A percentile compares a stretch with the other conserved stretches of the same genome.
Conservation (phyloP, 2,113 vertebrate species). For the Trinectes maculatus region DNA sequence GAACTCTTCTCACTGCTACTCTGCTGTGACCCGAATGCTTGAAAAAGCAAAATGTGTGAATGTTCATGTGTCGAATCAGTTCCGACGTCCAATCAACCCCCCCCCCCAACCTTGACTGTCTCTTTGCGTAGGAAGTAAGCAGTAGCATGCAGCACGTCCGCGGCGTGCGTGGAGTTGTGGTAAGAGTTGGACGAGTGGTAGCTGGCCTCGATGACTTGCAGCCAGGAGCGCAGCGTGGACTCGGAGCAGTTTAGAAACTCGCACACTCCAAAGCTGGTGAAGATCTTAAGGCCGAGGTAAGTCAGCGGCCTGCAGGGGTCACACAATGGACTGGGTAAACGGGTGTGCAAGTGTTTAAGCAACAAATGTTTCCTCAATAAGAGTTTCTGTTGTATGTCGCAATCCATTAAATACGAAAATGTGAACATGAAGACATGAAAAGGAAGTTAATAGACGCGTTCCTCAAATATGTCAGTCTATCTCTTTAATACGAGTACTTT, state of each 20-base stretch:
- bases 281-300: conserved; percentile 94
- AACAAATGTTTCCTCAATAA: too few species aligned
- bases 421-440: too few species aligned
- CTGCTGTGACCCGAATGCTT: too few species aligned
- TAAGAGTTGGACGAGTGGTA: conserved; percentile 96
- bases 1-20: too few species aligned
- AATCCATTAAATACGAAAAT: too few species aligned
- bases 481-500: too few species aligned
- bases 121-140: conserved; percentile 94
- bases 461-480: too few species aligned
- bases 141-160: conserved; percentile 93
- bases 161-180: conserved; percentile 95
- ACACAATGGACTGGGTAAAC: neutral
- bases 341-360: neutral
- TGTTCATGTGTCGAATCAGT: neutral
- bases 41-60: neutral
- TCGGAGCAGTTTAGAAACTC: conserved; percentile 93
- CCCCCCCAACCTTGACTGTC: conserved; percentile 90
- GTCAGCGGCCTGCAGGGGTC: conserved; percentile 86
- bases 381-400: too few species aligned
- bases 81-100: neutral
- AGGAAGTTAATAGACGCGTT: too few species aligned
- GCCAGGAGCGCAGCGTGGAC: conserved; percentile 89
- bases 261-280: conserved; percentile 89
- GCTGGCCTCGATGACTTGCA: conserved; percentile 95